Conservation (phyloP, 2,797 vertebrate genomes). For the Phrynocephalus guinanensis region DNA sequence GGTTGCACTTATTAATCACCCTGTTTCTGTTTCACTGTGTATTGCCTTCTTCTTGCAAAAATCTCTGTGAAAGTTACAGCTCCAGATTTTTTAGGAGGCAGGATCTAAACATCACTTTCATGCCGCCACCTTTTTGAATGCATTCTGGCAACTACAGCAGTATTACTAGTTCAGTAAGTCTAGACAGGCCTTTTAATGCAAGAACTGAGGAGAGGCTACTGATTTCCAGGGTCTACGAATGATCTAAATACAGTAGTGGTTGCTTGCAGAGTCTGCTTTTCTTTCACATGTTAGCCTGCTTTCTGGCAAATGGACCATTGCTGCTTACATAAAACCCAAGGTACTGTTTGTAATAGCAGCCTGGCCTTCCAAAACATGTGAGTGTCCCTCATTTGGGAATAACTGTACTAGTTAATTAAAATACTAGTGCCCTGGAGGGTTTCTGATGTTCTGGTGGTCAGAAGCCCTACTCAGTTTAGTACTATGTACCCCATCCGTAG, state of each 20-base stretch:
- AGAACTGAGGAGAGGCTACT: too few relatives aligned
- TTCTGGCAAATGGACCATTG: background rate
- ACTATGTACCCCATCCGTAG: background rate
- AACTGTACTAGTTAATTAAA: slow-evolving; percentile 18
- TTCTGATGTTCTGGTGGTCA: background rate
- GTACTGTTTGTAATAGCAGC: background rate
- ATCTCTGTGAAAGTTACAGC: background rate
- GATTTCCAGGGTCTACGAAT: background rate
- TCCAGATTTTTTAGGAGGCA: background rate
- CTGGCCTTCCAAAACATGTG: slow-evolving; percentile 1
- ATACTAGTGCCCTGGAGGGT: background rate
- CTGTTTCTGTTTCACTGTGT: background rate
- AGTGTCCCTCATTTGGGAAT: background rate
- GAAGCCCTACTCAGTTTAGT: background rate
- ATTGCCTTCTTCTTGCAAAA: background rate
- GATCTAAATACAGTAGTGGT: background rate
- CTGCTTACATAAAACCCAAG: background rate
- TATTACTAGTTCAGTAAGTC: background rate
- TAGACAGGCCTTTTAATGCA: background rate
- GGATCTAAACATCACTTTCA: background rate
- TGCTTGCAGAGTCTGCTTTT: background rate
- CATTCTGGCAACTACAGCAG: background rate
- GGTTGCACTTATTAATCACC: background rate
- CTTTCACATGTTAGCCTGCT: background rate
- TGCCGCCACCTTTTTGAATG: background rate